Conservation (phyloP, 2,888 invertebrate species). For the Parapristionchus giblindavisi region DNA sequence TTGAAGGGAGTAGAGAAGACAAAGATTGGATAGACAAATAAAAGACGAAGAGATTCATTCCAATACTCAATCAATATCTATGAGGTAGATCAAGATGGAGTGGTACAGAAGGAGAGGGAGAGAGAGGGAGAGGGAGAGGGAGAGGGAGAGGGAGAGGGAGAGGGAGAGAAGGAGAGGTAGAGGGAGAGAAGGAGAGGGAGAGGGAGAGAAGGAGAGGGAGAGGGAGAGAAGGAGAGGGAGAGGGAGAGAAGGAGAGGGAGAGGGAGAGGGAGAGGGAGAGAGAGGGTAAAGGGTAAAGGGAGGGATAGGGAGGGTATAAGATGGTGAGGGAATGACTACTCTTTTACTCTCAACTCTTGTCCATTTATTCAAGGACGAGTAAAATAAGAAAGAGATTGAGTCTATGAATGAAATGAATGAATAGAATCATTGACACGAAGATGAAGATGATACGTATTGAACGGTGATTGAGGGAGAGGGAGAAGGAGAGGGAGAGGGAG, state of each 20-base stretch:
- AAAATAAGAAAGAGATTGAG: too few species aligned
- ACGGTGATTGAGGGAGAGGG: constrained; percentile 27
- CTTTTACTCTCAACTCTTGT: too few species aligned
- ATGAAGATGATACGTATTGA: neutral
- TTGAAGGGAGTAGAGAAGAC: constrained; percentile 14
- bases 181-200: neutral
- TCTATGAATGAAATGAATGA: neutral
- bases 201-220: constrained; percentile 21
- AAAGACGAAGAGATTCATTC: constrained; percentile 23
- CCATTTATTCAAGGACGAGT: too few species aligned
- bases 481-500: constrained; percentile 24
- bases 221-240: neutral
- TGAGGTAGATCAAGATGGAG: neutral
- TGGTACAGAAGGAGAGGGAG: neutral
- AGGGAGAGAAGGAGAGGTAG: neutral
- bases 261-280: constrained; percentile 19
- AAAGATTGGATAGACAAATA: constrained; percentile 35
- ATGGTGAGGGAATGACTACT: too few species aligned
- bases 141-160: constrained; percentile 6
- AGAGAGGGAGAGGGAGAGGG: neutral
- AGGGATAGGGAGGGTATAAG: neutral
- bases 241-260: neutral
- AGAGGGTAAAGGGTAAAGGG: neutral
- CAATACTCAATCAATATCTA: neutral
- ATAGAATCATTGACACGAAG: neutral